Percentiles rank a stretch among this genome's conserved stretches.
These are phyloP conservation scores for Neelides folsomi DNA, from an alignment of 2,888 invertebrate genomes.

Conservation along the genomic window DNA sequence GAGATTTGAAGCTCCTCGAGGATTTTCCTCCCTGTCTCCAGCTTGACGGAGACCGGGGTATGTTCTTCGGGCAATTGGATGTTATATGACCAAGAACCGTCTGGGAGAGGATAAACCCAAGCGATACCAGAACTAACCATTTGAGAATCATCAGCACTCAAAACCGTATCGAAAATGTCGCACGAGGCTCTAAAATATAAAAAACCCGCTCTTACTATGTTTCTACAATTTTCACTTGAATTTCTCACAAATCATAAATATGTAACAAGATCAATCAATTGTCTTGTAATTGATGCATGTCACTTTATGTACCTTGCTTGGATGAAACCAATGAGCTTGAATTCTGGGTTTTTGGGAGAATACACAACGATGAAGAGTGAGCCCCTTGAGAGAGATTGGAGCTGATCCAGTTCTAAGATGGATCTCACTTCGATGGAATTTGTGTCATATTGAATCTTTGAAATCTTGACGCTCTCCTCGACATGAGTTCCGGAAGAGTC, in stretches of 20 bases:
- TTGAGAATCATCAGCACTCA: conserved; percentile 26
- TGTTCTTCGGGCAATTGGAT: conserved; percentile 29
- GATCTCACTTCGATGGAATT: conserved; percentile 67
- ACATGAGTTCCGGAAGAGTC: conserved; percentile 28
- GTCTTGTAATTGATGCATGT: not conserved
- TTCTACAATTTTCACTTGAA: not conserved
- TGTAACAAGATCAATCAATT: not conserved
- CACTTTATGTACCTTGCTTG: conserved; percentile 27
- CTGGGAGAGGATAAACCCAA: conserved; percentile 33
- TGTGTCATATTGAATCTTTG: conserved; percentile 32
- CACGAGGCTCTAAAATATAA: conserved; percentile 27
- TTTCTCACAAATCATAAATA: not conserved
- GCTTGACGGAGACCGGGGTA: conserved; percentile 24
- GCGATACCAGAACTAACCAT: conserved; percentile 25
- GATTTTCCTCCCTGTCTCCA: conserved; percentile 33
- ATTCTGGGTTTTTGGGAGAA: conserved; percentile 52
- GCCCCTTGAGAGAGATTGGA: conserved; percentile 63
- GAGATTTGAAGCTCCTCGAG: conserved; percentile 30
- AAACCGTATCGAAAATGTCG: conserved; percentile 32
- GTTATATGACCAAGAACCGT: conserved; percentile 32
- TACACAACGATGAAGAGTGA: conserved; percentile 56
- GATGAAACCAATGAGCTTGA: conserved; percentile 47
- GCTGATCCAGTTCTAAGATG: conserved; percentile 59
- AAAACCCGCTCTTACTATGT: not conserved
- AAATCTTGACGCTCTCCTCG: conserved; percentile 30